Base-by-base conservation (phyloP, 30 jellyfish, hydroid and myxozoan species). In the Catostylus mosaicus region DNA sequence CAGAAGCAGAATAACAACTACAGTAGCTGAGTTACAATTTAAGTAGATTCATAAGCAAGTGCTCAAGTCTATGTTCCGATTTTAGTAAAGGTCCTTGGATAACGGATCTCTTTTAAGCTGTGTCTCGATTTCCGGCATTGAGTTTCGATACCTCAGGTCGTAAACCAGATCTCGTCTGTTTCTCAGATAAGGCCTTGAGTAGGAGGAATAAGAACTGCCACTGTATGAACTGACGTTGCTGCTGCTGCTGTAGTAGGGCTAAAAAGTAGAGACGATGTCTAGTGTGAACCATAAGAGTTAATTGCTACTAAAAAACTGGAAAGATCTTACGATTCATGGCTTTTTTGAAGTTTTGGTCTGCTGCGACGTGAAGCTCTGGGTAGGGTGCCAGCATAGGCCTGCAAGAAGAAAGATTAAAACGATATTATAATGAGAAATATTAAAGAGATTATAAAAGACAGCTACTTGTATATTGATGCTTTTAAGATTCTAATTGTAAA, bases 321-420 rank as follows among this genome's bases (percentile, higher is more conserved):
- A 47, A 9, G 68, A 27, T 40, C 79, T 67, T 59, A 80, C 83
- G 75, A 52, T 67, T 80, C 90, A 3, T 80, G 22, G 77, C 90
- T 80, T 67, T 50, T 45, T 23, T 79, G 82, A 18, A 80, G 37
- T 34, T 67, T 80, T 50, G 77, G 62, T 29, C 90, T 51, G n/a
- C 90, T 66, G 29, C 84, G 70, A 24, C 84, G 80, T n/a, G 83
- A 45, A 7, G 82, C 66, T 67, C 90, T 48, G 29, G 90, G 90
- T 30, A 80, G 65, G 1, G 90, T 80, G 30, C 90, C 90, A 67
- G 84, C 90, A 24, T 65, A 61, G 30, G 26, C 73, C 88, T 77
- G 47, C 26, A 61, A 26, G 29, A 23, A 24, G 30, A 59, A 57
- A n/a, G 7, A 19, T 6, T 19, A 22, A 64, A 31, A 64, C 51